Evolutionary conservation across 1,140 invertebrate genomes (phyloP), one percentile per base, ranked within the genome.

Genomic region (Lysiphlebus fabarum): DNA sequence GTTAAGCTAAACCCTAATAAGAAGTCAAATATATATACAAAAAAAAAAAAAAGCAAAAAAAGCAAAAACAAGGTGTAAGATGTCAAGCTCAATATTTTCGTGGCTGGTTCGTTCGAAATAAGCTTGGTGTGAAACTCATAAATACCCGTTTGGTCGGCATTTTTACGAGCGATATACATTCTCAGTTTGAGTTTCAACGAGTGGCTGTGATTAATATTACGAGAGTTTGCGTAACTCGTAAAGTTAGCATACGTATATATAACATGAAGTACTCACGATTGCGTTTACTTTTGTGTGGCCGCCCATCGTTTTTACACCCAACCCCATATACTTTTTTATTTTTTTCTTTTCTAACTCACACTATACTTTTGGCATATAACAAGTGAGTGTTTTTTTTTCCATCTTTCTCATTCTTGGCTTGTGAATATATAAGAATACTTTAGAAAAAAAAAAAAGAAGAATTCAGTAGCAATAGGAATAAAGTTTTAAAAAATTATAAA

Each of bases 161-260:
- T 74, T 73, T 73, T 73, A 71, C 70, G 67, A 72, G 67, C 65
- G 65, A 60, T 71, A 68, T 68, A 66, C 58, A 58, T 67, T 63
- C 56, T 59, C 60, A 61, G 36, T 37, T 59, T 47, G 73, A 74
- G 74, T 72, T 73, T 69, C 66, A 65, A 72, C 70, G 72, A 73
- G 70, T 71, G 67, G 64, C 51, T 42, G 69, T 75, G 75, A 77
- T 77, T 77, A 78, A 79, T 78, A 76, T 76, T 73, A 77, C 74
- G 73, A 69, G 71, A 77, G 73, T 78, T 78, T 68, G 69, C 70
- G 68, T 67, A 73, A 78, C 68, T 78, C 74, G 70, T 77, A 77
- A 77, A 77, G 69, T 76, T 71, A 69, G 70, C 68, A 68, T 72
- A 70, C 68, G 67, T 63, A 66, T 69, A 65, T 64, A 61, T n/a